Evolutionary conservation across 2,797 vertebrate genomes (phyloP).

Genomic region (Pteropus rufus): DNA sequence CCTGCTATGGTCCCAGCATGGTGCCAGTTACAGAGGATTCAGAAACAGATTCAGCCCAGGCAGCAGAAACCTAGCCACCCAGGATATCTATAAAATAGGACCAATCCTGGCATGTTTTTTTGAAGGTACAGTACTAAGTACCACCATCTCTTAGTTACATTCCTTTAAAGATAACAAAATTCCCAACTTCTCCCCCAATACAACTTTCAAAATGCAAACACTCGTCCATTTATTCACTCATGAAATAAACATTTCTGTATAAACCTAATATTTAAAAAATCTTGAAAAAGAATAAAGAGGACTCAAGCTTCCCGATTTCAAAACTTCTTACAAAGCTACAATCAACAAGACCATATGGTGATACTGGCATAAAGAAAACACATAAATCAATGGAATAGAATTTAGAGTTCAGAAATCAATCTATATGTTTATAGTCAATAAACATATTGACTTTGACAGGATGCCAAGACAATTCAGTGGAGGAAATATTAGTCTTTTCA

Average conservation of each 20-base stretch:
- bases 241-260: background rate
- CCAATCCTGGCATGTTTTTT: background rate
- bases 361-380: background rate
- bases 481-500: background rate
- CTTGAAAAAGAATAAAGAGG: conserved; percentile 11
- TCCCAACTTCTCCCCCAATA: background rate
- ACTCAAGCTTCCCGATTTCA: background rate
- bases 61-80: background rate
- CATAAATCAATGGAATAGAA: background rate
- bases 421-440: background rate
- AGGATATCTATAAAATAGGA: background rate
- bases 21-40: background rate
- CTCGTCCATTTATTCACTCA: background rate
- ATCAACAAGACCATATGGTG: background rate
- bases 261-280: background rate
- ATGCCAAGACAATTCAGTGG: background rate
- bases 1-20: background rate
- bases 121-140: background rate
- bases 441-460: background rate
- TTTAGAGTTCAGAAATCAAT: background rate
- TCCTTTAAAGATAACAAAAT: background rate
- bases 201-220: background rate
- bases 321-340: background rate
- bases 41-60: background rate
- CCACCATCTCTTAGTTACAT: background rate